A percentile compares a stretch with the other conserved stretches of the same genome.
These are phyloP conservation scores for Rhingia rostrata DNA, from an alignment of 2,888 invertebrate genomes.

Conservation along the genomic window DNA sequence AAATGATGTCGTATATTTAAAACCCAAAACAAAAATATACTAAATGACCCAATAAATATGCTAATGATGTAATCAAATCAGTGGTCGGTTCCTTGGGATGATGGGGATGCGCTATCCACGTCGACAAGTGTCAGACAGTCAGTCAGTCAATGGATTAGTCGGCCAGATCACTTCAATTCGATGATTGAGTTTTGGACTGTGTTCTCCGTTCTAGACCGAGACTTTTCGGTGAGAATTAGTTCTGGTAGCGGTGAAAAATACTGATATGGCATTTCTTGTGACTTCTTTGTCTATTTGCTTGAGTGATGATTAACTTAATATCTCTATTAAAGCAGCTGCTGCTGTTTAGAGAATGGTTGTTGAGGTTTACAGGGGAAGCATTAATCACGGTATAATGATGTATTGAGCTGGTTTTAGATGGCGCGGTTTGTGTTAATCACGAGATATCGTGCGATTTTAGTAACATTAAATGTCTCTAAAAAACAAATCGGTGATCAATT, in stretches of 20 bases:
- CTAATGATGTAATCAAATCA: slow-evolving; percentile 75
- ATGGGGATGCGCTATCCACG: slow-evolving; percentile 31
- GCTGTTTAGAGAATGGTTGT: slow-evolving; percentile 29
- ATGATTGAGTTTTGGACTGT: slow-evolving; percentile 28
- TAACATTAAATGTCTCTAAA: too few relatives aligned
- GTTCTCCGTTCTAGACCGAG: slow-evolving; percentile 18
- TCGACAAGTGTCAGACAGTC: slow-evolving; percentile 70
- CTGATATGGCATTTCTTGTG: slow-evolving; percentile 16
- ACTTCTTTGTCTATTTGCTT: slow-evolving; percentile 32
- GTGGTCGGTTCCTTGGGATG: slow-evolving; percentile 53
- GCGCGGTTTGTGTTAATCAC: too few relatives aligned
- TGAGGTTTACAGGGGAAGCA: slow-evolving; percentile 14
- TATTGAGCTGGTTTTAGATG: slow-evolving; percentile 17
- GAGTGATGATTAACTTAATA: slow-evolving; percentile 69
- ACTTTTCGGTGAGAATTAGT: slow-evolving; percentile 51
- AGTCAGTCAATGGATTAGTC: slow-evolving; percentile 72
- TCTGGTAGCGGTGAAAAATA: slow-evolving; percentile 54
- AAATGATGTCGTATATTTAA: slow-evolving; percentile 74
- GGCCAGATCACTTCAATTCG: slow-evolving; percentile 44
- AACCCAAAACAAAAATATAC: slow-evolving; percentile 75
- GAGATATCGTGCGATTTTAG: too few relatives aligned
- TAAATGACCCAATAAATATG: slow-evolving; percentile 75
- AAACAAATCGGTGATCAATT: too few relatives aligned
- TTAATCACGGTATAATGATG: slow-evolving; percentile 45
- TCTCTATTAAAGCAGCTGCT: slow-evolving; percentile 51